These are phyloP conservation scores for Pseudochaenichthys georgianus DNA, from an alignment of 2,797 vertebrate genomes.

Conservation along the genomic window DNA sequence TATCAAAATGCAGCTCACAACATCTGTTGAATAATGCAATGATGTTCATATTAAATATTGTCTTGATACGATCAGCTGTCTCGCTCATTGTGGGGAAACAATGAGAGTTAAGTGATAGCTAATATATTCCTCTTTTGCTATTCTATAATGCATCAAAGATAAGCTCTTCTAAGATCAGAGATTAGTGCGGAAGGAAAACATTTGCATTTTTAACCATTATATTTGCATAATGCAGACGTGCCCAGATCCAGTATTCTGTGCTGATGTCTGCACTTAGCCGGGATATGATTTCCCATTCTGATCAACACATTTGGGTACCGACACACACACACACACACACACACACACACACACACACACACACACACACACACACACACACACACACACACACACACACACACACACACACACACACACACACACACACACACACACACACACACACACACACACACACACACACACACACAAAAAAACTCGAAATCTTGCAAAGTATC, in stretches of 20 bases:
- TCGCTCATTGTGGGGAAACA: neutral
- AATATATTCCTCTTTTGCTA: constrained; percentile 23
- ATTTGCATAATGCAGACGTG: constrained; percentile 54
- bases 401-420: constrained; percentile 3
- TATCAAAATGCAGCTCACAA: too few species aligned
- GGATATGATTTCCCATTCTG: constrained; percentile 33
- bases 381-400: too few species aligned
- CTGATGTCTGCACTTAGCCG: constrained; percentile 47
- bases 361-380: neutral
- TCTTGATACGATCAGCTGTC: neutral
- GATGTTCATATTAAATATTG: too few species aligned
- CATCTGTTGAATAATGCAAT: too few species aligned
- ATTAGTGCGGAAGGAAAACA: constrained; percentile 44
- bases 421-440: constrained; percentile 16
- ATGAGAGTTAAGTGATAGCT: neutral
- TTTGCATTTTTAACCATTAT: constrained; percentile 46
- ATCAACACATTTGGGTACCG: too few species aligned
- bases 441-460: constrained; percentile 14
- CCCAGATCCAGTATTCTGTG: constrained; percentile 33
- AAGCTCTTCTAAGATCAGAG: constrained; percentile 24
- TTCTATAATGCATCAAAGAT: constrained; percentile 37
- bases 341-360: constrained; percentile 10
- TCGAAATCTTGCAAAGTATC: too few species aligned
- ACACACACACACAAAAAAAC: neutral
- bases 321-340: too few species aligned